A percentile compares a stretch with the other conserved stretches of the same genome.
phyloP scores from a whole-genome alignment of 2,797 vertebrate genomes.

The Ibycter americanus region DNA sequence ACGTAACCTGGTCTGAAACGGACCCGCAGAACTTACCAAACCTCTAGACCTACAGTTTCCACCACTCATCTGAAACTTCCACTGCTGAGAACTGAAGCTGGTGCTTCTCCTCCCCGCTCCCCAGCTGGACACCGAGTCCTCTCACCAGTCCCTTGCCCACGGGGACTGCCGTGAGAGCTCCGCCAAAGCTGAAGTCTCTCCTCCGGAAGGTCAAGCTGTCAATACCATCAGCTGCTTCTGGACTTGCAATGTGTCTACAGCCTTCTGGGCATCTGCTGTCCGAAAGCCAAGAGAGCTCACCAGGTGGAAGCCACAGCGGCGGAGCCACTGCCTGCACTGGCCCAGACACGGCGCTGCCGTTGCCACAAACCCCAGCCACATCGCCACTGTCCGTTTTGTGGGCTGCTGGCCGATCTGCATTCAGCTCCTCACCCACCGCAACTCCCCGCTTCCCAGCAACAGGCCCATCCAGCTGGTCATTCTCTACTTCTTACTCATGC shows the following conservation, averaged over 20 bases:
- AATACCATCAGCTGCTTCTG: neutral
- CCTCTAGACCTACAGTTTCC: neutral
- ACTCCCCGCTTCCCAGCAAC: neutral
- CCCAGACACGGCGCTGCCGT: rapidly evolving
- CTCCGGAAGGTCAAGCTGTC: neutral
- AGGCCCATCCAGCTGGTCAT: neutral
- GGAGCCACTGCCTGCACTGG: neutral
- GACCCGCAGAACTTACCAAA: neutral
- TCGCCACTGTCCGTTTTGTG: neutral
- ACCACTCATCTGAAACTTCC: neutral
- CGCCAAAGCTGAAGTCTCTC: neutral
- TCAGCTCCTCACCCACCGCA: neutral
- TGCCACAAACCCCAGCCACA: neutral
- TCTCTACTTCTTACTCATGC: neutral
- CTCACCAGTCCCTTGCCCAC: neutral
- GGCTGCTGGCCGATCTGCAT: neutral
- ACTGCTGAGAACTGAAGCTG: rapidly evolving
- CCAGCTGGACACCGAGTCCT: neutral
- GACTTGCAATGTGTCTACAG: neutral
- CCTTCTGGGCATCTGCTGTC: neutral
- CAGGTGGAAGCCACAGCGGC: neutral
- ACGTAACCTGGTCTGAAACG: neutral
- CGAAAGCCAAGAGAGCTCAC: neutral
- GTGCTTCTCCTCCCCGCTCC: neutral
- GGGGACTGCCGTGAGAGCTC: neutral